Evolutionary conservation across 2,888 invertebrate genomes (phyloP).

Genomic region (Ophion obscuratus): DNA sequence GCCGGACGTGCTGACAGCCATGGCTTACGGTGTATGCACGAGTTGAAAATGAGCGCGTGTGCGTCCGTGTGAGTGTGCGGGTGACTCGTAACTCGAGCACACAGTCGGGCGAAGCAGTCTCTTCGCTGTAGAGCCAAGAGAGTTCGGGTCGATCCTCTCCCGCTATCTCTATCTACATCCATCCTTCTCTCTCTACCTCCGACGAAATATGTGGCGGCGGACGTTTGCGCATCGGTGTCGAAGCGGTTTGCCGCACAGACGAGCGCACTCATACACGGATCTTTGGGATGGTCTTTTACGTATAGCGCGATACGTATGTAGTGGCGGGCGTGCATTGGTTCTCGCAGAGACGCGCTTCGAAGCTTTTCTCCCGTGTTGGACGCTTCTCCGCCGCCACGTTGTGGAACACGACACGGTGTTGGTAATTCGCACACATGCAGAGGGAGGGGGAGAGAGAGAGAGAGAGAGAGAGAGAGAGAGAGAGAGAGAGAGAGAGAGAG

Average conservation of each 20-base stretch:
- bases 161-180: slow-evolving; percentile 20
- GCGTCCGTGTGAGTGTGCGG: not conserved
- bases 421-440: slow-evolving; percentile 58
- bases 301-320: slow-evolving; percentile 29
- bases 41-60: not conserved
- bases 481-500: not conserved
- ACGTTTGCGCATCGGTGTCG: slow-evolving; percentile 69
- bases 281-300: slow-evolving; percentile 46
- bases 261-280: slow-evolving; percentile 24
- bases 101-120: slow-evolving; percentile 46
- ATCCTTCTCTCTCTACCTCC: slow-evolving; percentile 42
- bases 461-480: not conserved
- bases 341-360: slow-evolving; percentile 44
- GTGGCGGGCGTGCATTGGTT: slow-evolving; percentile 44
- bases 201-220: slow-evolving; percentile 66
- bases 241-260: slow-evolving; percentile 66
- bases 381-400: slow-evolving; percentile 6
- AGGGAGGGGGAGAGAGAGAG: not conserved
- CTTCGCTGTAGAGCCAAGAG: slow-evolving; percentile 28
- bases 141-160: slow-evolving; percentile 64
- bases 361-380: slow-evolving; percentile 42
- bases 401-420: slow-evolving; percentile 29
- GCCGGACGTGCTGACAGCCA: too few relatives aligned
- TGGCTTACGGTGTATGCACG: too few relatives aligned
- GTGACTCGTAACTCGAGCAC: slow-evolving; percentile 38